phyloP scores from a whole-genome alignment of 1,140 invertebrate species.

The Drosophila teissieri region DNA sequence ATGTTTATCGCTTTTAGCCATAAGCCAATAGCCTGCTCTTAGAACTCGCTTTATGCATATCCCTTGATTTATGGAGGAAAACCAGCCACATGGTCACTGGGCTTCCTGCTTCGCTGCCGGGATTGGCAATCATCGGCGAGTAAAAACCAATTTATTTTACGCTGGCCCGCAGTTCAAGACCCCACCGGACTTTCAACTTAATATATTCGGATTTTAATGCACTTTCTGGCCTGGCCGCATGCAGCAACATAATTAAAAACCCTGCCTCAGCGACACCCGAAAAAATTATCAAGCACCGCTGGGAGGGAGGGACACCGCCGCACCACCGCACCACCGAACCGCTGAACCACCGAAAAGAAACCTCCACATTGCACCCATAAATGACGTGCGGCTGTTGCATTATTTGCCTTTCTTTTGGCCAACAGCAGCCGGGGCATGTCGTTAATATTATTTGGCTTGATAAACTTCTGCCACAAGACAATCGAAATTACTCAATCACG shows the following conservation, averaged over 20 bases:
- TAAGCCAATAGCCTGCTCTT: not conserved
- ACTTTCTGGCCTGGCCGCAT: slow-evolving; percentile 17
- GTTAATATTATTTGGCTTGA: slow-evolving; percentile 83
- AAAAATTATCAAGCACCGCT: slow-evolving; percentile 33
- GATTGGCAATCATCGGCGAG: slow-evolving; percentile 23
- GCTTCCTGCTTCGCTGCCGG: slow-evolving; percentile 29
- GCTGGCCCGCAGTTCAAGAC: slow-evolving; percentile 47
- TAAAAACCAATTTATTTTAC: slow-evolving; percentile 61
- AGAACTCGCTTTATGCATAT: slow-evolving; percentile 21
- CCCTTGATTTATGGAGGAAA: slow-evolving; percentile 43
- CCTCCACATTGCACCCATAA: slow-evolving; percentile 65
- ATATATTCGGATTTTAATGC: slow-evolving; percentile 40
- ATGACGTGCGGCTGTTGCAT: slow-evolving; percentile 76
- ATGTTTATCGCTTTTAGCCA: not conserved
- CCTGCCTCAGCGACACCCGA: slow-evolving; percentile 58
- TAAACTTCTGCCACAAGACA: slow-evolving; percentile 83
- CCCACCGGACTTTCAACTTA: slow-evolving; percentile 40
- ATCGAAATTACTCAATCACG: slow-evolving; percentile 82
- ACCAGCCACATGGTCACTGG: slow-evolving; percentile 16
- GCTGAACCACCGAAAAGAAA: slow-evolving; percentile 1
- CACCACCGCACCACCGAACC: slow-evolving; percentile 4
- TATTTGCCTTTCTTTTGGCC: slow-evolving; percentile 77
- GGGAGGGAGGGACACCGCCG: not conserved
- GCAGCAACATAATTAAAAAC: slow-evolving; percentile 74
- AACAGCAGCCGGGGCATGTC: slow-evolving; percentile 69